Conservation (phyloP, 2,113 vertebrate genomes). For the Oostethus manadensis region DNA sequence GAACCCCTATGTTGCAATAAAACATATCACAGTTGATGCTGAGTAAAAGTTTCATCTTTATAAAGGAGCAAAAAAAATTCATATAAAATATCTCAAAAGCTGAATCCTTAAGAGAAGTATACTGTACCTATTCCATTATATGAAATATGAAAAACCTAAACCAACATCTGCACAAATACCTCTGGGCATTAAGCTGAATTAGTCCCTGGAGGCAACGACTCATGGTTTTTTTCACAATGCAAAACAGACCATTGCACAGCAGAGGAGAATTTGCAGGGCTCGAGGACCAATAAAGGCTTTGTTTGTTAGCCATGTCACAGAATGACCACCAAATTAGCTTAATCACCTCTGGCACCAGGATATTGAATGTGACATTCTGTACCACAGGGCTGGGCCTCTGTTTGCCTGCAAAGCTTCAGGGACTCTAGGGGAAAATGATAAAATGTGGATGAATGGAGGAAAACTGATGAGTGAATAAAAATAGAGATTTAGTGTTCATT, state of each 20-base stretch:
- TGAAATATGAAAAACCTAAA: conserved; percentile 19
- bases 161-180: conserved; percentile 33
- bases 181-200: conserved; percentile 37
- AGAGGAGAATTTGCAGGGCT: conserved; percentile 45
- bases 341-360: conserved; percentile 67
- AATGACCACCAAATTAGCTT: conserved; percentile 71
- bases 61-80: no score
- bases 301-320: conserved; percentile 69
- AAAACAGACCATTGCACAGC: conserved; percentile 36
- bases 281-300: conserved; percentile 60
- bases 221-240: conserved; percentile 42
- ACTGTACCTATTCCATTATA: conserved; percentile 5
- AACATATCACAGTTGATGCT: no score
- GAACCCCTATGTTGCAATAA: no score
- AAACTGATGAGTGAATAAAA: conserved; percentile 21
- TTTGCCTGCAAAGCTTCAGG: conserved; percentile 36
- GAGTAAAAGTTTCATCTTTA: no score
- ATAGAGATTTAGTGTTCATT: conserved; percentile 13
- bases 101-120: background rate
- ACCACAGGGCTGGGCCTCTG: conserved; percentile 49
- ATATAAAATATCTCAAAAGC: background rate
- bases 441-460: conserved; percentile 27
- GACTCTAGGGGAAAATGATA: conserved; percentile 3
- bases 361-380: conserved; percentile 62
- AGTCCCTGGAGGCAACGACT: conserved; percentile 41